Percentiles rank a stretch among this genome's conserved stretches.
These are phyloP conservation scores for Mycalesis mineus DNA, from an alignment of 2,888 invertebrate genomes.

Conservation along the genomic window DNA sequence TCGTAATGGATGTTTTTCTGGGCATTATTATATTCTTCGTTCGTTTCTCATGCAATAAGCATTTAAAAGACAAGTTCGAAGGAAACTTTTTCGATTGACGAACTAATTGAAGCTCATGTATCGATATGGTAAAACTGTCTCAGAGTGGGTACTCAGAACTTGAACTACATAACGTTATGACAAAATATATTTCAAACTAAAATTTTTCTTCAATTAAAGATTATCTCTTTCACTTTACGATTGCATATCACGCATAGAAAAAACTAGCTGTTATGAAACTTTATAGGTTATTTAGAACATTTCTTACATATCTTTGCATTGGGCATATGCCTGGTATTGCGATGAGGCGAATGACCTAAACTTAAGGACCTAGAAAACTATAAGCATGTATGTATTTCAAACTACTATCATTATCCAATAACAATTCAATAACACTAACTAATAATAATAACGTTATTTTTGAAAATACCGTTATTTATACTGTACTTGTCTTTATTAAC, in stretches of 20 bases:
- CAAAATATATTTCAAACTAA: constrained; percentile 55
- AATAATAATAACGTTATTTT: constrained; percentile 1
- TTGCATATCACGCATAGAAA: constrained; percentile 68
- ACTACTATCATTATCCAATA: background rate
- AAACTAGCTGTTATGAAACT: constrained; percentile 48
- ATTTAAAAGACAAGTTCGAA: no score
- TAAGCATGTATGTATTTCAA: constrained; percentile 23
- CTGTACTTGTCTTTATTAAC: background rate
- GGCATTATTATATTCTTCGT: no score
- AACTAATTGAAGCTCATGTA: no score
- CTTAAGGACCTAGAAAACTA: constrained; percentile 10
- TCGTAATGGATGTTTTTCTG: background rate
- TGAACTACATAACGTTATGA: background rate
- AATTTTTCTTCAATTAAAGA: constrained; percentile 39
- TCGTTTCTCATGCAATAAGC: no score
- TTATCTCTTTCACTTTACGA: constrained; percentile 60
- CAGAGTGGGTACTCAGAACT: background rate
- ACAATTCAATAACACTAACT: constrained; percentile 23
- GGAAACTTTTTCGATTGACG: no score
- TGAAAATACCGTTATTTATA: background rate
- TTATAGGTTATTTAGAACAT: constrained; percentile 55
- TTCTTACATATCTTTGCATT: constrained; percentile 46
- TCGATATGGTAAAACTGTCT: background rate
- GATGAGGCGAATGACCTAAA: constrained; percentile 17
- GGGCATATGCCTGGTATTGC: constrained; percentile 14